A percentile compares a stretch with the other conserved stretches of the same genome.
phyloP scores from a whole-genome alignment of 2,888 invertebrate species.

The Pedicia rivosa region DNA sequence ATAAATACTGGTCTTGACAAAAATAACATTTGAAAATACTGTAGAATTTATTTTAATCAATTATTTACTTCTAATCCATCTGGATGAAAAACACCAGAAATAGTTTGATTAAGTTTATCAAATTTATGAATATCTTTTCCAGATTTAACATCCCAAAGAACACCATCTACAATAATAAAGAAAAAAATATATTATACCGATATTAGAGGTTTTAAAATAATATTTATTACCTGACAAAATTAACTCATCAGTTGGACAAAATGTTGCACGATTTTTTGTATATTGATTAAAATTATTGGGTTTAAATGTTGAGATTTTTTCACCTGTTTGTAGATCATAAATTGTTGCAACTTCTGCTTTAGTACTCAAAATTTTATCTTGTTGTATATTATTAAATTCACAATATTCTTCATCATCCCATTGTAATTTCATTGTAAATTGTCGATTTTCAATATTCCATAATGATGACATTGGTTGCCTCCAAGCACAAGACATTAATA shows the following conservation, averaged over 20 bases:
- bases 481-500: conserved; percentile 77
- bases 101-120: conserved; percentile 89
- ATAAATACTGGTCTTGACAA: no score
- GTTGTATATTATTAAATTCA: conserved; percentile 74
- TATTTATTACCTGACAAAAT: conserved; percentile 52
- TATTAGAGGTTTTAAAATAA: neutral
- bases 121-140: conserved; percentile 89
- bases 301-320: conserved; percentile 52
- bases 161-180: conserved; percentile 52
- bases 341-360: conserved; percentile 51
- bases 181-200: neutral
- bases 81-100: conserved; percentile 93
- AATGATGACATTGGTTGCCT: conserved; percentile 52
- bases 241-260: conserved; percentile 84
- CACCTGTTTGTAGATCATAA: conserved; percentile 75
- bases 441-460: conserved; percentile 27
- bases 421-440: conserved; percentile 39
- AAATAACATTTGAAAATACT: neutral
- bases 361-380: conserved; percentile 82
- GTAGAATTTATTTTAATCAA: no score
- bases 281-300: conserved; percentile 84
- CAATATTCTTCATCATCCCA: conserved; percentile 78
- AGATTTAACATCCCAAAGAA: conserved; percentile 81
- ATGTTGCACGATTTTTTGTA: conserved; percentile 84
- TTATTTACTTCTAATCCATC: conserved; percentile 86